These are phyloP conservation scores for Pelmatolapia mariae DNA, from an alignment of 2,113 vertebrate genomes.

Conservation along the genomic window DNA sequence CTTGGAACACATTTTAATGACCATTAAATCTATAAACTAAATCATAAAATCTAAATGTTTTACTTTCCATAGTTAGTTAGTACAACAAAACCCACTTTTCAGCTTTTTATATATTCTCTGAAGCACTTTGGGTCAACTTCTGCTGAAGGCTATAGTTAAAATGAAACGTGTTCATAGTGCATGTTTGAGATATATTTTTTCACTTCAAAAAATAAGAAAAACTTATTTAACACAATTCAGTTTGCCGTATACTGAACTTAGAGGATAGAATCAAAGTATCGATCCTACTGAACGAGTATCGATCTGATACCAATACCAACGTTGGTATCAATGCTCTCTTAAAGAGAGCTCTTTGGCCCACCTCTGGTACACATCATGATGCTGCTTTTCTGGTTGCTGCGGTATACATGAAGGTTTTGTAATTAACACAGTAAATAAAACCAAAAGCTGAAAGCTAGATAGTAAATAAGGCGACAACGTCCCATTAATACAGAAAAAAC, in stretches of 20 bases:
- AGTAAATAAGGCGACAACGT: background rate
- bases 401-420: background rate
- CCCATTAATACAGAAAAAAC: background rate
- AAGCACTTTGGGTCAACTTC: background rate
- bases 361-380: background rate
- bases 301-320: background rate
- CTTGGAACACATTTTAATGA: background rate
- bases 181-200: background rate
- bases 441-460: background rate
- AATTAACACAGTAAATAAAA: background rate
- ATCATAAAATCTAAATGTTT: background rate
- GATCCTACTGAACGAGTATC: background rate
- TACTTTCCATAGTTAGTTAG: background rate
- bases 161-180: background rate
- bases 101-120: background rate
- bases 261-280: accelerated
- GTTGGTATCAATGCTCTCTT: background rate
- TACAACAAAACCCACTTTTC: background rate
- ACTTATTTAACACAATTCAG: background rate
- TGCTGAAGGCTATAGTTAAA: background rate
- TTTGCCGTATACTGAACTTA: background rate
- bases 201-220: background rate
- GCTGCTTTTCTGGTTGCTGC: background rate
- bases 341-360: background rate
- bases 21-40: background rate